Percentiles rank a stretch among this genome's conserved stretches.
Conservation (phyloP, 1,140 invertebrate genomes). For the Lepidurus packardi region DNA sequence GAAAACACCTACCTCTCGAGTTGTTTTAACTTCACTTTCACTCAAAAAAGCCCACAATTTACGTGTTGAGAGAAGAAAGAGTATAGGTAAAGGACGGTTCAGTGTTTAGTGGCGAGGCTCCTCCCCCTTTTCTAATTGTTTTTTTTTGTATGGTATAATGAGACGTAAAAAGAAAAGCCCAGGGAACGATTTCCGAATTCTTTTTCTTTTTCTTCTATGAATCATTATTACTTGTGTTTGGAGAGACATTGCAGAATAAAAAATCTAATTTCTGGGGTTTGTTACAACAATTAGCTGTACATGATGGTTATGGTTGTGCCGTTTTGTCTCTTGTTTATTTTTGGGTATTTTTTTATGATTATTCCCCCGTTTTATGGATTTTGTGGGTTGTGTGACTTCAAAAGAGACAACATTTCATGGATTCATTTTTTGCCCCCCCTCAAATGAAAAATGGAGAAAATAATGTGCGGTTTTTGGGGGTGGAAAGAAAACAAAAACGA, state of each 20-base stretch:
- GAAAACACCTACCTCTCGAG: too few relatives aligned
- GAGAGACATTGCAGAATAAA: background rate
- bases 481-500: background rate
- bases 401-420: background rate
- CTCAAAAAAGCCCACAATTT: too few relatives aligned
- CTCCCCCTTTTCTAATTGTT: too few relatives aligned
- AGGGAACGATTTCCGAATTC: background rate
- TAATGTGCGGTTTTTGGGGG: too few relatives aligned
- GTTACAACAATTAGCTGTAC: background rate
- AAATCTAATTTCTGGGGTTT: background rate
- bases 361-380: background rate
- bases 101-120: too few relatives aligned
- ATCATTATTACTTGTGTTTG: background rate
- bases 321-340: background rate
- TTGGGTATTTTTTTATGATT: background rate
- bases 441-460: background rate
- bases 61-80: too few relatives aligned
- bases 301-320: constrained; percentile 21
- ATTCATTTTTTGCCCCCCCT: background rate
- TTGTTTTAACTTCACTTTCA: too few relatives aligned
- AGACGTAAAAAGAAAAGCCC: background rate
- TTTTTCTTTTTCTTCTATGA: background rate
- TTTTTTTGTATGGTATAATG: too few relatives aligned
- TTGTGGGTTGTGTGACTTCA: background rate
- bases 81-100: too few relatives aligned